phyloP scores from a whole-genome alignment of 2,113 vertebrate genomes.

The Neoarius graeffei region DNA sequence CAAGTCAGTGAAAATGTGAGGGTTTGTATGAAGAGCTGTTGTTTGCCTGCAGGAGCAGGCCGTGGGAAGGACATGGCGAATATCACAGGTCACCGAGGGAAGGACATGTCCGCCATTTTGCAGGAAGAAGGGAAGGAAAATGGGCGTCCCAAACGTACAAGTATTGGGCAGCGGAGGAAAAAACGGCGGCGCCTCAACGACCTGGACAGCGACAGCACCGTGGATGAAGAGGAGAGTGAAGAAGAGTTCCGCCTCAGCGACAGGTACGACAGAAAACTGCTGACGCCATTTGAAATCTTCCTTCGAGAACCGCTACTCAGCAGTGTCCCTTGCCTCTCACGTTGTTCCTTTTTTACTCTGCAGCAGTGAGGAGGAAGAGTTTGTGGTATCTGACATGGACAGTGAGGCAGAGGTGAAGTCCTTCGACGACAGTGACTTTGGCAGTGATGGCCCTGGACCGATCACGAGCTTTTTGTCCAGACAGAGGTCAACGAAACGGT shows the following conservation, averaged over 20 bases:
- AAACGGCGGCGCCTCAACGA: conserved; percentile 94
- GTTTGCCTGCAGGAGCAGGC: conserved; percentile 78
- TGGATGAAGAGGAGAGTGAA: conserved; percentile 95
- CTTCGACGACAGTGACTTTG: conserved; percentile 81
- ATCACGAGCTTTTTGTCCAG: conserved; percentile 54
- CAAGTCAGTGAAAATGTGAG: neutral
- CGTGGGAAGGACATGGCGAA: conserved; percentile 98
- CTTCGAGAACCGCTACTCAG: too few relatives aligned
- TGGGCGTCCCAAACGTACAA: conserved; percentile 77
- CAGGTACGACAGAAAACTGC: conserved; percentile 69
- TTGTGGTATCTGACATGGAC: conserved; percentile 83
- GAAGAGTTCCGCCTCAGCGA: conserved; percentile 94
- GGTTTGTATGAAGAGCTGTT: neutral
- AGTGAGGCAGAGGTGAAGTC: conserved; percentile 81
- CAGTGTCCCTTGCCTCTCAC: too few relatives aligned
- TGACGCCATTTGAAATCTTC: too few relatives aligned
- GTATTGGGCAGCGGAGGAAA: conserved; percentile 77
- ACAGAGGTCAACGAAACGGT: conserved; percentile 31
- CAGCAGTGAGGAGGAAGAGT: conserved; percentile 88
- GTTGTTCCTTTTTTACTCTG: neutral
- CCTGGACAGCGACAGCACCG: conserved; percentile 91
- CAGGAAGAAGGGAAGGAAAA: conserved; percentile 91
- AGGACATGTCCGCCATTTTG: conserved; percentile 93
- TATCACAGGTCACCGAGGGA: conserved; percentile 92
- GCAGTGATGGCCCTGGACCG: conserved; percentile 64